These are phyloP conservation scores for Conistra vaccinii DNA, from an alignment of 2,888 invertebrate species.

Conservation along the genomic window DNA sequence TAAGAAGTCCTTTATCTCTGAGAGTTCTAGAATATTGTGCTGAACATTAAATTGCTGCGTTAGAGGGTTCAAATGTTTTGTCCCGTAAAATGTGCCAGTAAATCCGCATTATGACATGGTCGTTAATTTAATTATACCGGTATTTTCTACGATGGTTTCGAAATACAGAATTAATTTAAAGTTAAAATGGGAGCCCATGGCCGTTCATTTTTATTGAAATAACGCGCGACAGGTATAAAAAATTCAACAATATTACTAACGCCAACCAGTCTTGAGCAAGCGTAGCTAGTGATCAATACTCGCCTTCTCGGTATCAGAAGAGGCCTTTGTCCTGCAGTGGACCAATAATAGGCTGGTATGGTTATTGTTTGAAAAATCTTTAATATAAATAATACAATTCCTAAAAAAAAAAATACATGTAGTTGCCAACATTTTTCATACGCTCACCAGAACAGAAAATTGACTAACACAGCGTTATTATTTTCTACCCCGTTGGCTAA, in stretches of 20 bases:
- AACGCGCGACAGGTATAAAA: not conserved
- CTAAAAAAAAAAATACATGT: not conserved
- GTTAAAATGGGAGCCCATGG: not conserved
- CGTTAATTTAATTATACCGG: constrained; percentile 5
- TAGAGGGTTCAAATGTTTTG: constrained; percentile 29
- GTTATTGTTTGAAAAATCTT: not conserved
- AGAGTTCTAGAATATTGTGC: constrained; percentile 40
- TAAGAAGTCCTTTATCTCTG: constrained; percentile 44
- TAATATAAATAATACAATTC: not conserved
- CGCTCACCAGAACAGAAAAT: constrained; percentile 42
- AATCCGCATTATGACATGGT: constrained; percentile 29
- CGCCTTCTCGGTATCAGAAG: no score
- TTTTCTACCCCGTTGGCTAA: constrained; percentile 22
- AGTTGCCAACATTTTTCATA: not conserved
- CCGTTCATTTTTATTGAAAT: not conserved
- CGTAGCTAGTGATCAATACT: no score
- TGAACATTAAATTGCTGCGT: constrained; percentile 33
- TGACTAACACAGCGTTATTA: constrained; percentile 30
- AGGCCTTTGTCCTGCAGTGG: no score
- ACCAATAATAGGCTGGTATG: no score
- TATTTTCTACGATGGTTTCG: constrained; percentile 1
- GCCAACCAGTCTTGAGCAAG: not conserved
- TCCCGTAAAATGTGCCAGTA: constrained; percentile 16
- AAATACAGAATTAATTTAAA: not conserved
- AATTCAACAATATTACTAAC: not conserved